These are phyloP conservation scores for Xylocopa sonorina DNA, from an alignment of 1,140 invertebrate genomes.

Conservation along the genomic window DNA sequence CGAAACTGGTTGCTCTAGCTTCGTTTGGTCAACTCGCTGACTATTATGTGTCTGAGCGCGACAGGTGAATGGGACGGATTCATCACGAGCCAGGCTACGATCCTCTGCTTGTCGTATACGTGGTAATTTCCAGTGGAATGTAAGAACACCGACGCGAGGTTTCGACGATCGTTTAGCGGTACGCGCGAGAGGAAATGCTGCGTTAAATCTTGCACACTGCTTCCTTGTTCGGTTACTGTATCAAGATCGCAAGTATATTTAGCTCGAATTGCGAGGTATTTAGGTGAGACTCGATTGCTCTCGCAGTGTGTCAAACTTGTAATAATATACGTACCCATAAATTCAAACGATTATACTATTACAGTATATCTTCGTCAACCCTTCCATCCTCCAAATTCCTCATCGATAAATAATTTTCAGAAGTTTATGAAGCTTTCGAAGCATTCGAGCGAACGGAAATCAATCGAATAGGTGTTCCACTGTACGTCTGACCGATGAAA, in stretches of 20 bases:
- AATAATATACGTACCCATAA: neutral
- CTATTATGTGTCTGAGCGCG: neutral
- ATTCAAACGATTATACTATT: no score
- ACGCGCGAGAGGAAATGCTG: neutral
- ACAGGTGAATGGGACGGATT: conserved; percentile 29
- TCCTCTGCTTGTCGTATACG: neutral
- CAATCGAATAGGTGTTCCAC: neutral
- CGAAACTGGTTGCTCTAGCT: conserved; percentile 22
- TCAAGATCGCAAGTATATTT: no score
- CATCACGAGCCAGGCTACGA: neutral
- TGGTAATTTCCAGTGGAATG: neutral
- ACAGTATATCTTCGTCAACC: neutral
- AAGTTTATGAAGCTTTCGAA: neutral
- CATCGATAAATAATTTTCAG: neutral
- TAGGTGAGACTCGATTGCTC: no score
- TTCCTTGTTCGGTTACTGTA: neutral
- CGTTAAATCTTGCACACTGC: neutral
- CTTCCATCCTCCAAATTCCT: neutral
- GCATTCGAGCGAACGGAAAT: neutral
- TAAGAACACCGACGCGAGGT: no score
- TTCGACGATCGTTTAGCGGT: neutral
- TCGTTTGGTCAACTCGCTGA: neutral
- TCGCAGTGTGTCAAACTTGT: neutral
- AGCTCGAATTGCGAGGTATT: neutral
- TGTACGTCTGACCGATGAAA: no score